Evolutionary conservation across 2,113 vertebrate species (phyloP).

Genomic region (Tylochromis polylepis): DNA sequence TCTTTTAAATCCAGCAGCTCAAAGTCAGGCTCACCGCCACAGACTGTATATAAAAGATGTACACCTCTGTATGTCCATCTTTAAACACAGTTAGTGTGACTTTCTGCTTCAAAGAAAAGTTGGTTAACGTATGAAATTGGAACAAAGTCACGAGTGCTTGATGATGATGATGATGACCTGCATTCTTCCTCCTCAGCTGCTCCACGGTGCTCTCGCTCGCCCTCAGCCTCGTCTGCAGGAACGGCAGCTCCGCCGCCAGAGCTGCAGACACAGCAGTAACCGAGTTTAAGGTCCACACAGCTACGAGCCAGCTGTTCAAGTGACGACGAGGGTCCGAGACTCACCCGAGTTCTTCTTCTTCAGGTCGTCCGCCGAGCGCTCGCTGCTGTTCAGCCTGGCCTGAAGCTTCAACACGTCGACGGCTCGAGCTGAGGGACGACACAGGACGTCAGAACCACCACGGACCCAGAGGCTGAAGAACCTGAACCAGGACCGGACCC

Average conservation of each 20-base stretch:
- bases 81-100: not conserved
- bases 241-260: slow-evolving; percentile 16
- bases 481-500: not conserved
- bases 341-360: slow-evolving; percentile 37
- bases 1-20: too few relatives aligned
- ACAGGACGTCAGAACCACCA: not conserved
- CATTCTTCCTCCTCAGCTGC: slow-evolving; percentile 50
- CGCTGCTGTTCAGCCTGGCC: slow-evolving; percentile 20
- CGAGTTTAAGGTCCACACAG: too few relatives aligned
- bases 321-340: not conserved
- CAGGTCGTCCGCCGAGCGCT: not conserved
- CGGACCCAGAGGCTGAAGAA: not conserved
- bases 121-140: not conserved
- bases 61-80: not conserved
- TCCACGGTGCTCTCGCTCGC: slow-evolving; percentile 43
- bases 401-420: not conserved
- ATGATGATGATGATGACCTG: slow-evolving; percentile 29
- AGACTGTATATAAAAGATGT: not conserved
- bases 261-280: not conserved
- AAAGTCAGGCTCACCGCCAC: not conserved
- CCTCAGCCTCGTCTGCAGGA: slow-evolving; percentile 53
- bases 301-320: too few relatives aligned
- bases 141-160: not conserved
- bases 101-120: not conserved
- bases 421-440: not conserved